Base-by-base conservation (phyloP, 2,888 invertebrate genomes). In the Trachelus stipa region DNA sequence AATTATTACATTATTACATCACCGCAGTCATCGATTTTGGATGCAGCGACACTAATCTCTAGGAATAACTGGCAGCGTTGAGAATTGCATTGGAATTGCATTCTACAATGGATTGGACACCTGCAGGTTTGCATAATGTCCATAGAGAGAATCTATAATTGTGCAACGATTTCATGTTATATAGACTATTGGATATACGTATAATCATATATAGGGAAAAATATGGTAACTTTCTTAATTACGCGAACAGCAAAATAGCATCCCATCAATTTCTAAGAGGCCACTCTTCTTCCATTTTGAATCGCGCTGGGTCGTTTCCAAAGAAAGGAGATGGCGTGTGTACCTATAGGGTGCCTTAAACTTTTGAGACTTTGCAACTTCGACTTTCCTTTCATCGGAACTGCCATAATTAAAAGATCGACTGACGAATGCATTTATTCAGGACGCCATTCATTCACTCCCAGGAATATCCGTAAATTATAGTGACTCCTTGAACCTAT, bases 351-450 rank as follows among this genome's bases (percentile, higher is more conserved):
- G 23, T 23, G 56, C 23, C 56, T 56, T 56, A 56, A 56, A 56
- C 56, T 56, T 56, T 23, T 23, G 56, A 56, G 56, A 56, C 56
- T 56, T 56, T 56, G 23, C 23, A 56, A 56, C 56, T 56, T 56
- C 56, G 56, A 23, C 23, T 56, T 56, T 68, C 73, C 73, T 34
- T 83, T 84, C 82, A 84, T 82, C 76, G 81, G 78, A 80, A 80
- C 76, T 73, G 76, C 77, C 82, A 85, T 85, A 85, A 85, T 85
- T 85, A 85, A 85, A 85, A 84, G 84, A 83, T 84, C 81, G 83
- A 80, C 77, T 75, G 74, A n/a, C 34, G 37, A 74, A 34, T 74
- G 74, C 74, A 35, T 71, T 71, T 71, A 31, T 33, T 56, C 56
- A 23, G 73, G 73, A 79, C 73, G 76, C 76, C 77, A 73, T 74